Base-by-base conservation (phyloP, 2,888 invertebrate species). In the Lysandra bellargus region DNA sequence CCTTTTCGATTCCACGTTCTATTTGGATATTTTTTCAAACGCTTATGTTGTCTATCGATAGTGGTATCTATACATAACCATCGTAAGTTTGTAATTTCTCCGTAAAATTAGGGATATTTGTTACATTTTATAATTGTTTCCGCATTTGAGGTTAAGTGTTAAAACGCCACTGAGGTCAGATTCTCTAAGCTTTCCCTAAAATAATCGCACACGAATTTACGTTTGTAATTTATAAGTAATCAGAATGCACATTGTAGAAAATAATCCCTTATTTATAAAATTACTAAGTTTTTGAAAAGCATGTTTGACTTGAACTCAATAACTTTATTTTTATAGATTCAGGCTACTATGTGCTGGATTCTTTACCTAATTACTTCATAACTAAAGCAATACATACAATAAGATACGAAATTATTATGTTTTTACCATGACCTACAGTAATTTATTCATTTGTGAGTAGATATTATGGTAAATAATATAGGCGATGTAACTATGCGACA, bases 141-240 rank as follows among this genome's bases (percentile, higher is more conserved):
- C 76, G 73, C 80, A 80, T 85, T 85, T 94, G 94, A 94, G 94
- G 94, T 94, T 94, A 94, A 91, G 92, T 93, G 80, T 82, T 82
- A 81, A 81, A 81, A 83, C 79, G 74, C 74, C 78, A 74, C 40
- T 61, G 60, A 1, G 33, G 33, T 37, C 14, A 69, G 37, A 74
- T 37, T 57, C 33, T 33, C n/a, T 30, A 33, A 37, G 40, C 40
- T 79, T 61, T 57, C 76, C 33, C 23, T 57, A n/a, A 44, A 74
- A 74, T 44, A 44, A 74, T 74, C 0, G 12, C 74, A 23, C 30
- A 74, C 9, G 7, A 14, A n/a, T 74, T 44, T 74, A 44, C n/a
- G 12, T 74, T 74, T 44, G n/a, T 44, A 17, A 23, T 40, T 74
- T n/a, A 44, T 44, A 44, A 44, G 6, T n/a, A 3, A 74, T n/a